Evolutionary conservation across 2,113 vertebrate genomes (phyloP), one percentile per base, ranked within the genome.

Genomic region (Scomber scombrus): DNA sequence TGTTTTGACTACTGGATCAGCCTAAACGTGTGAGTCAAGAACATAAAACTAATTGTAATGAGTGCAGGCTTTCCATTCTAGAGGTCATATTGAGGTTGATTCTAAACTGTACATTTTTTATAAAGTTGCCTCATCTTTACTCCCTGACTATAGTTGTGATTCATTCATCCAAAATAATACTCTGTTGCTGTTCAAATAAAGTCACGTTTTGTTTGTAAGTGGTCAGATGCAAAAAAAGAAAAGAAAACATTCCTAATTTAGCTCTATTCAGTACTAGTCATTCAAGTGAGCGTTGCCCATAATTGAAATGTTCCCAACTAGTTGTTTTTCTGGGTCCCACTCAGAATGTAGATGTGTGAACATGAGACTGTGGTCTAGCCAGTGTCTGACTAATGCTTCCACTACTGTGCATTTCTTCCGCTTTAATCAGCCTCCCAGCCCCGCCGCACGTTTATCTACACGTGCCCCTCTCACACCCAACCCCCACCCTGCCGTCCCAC

Each of bases 301-400:
- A 80, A 60, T 71, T 75, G 49, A 87, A 81, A 47, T 75, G 15
- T 88, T 86, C 85, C 85, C 71, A 78, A 71, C 56, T 75, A 76
- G 19, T 51, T 87, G 69, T 88, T 91, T 82, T 84, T 65, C 62
- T 81, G 76, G 60, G 56, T 51, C 71, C 75, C 81, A 66, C 54
- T 80, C 67, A 72, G 54, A 80, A 70, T 68, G 69, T 67, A 51
- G 67, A 80, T 85, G 70, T 86, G 87, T 79, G 88, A 90, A 89
- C 82, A 80, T 78, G 78, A 91, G 84, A 43, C 79, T 58, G 73
- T 52, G 71, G 90, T 92, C 88, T 87, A 60, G 87, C 85, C 86
- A 51, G 66, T 31, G 66, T 86, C 82, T 93, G 90, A 91, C 89
- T 88, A 89, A 88, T 66, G 65, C 85, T 86, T 84, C 88, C 81